Percentiles rank a stretch among this genome's conserved stretches.
These are phyloP conservation scores for Sceloporus tristichus DNA, from an alignment of 2,113 vertebrate genomes.

Conservation along the genomic window DNA sequence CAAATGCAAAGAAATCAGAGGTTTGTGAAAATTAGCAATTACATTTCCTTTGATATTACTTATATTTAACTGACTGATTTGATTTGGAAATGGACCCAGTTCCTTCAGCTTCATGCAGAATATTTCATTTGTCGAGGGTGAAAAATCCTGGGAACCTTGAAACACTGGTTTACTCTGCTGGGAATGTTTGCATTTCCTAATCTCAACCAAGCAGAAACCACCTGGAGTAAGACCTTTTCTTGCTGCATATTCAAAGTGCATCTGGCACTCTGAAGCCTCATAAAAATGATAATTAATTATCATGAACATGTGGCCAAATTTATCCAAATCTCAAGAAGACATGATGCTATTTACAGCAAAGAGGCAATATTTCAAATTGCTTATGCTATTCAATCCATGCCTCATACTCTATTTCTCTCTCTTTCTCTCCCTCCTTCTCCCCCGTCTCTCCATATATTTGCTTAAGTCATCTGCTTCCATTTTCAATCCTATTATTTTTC, in stretches of 20 bases:
- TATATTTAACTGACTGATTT: neutral
- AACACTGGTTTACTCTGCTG: neutral
- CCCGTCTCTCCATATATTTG: no score
- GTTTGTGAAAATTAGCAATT: neutral
- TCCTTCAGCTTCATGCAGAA: neutral
- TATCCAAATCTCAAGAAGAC: conserved; percentile 8
- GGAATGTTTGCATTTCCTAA: conserved; percentile 15
- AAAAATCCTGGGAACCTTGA: conserved; percentile 3
- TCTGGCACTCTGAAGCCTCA: conserved; percentile 10
- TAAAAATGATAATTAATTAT: conserved; percentile 20
- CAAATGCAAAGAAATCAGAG: neutral
- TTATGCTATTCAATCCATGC: neutral
- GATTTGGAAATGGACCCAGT: conserved; percentile 8
- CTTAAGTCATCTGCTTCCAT: neutral
- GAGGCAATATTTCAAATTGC: conserved; percentile 7
- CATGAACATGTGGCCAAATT: neutral
- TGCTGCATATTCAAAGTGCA: neutral
- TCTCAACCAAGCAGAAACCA: conserved; percentile 17
- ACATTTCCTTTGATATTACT: neutral
- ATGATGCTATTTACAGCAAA: neutral
- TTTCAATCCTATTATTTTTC: neutral
- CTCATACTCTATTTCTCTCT: neutral
- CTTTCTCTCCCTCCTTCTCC: no score
- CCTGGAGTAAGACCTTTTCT: conserved; percentile 4
- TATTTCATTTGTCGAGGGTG: neutral